Base-by-base conservation (phyloP, 2,797 vertebrate species). In the Lophotriccus pileatus region DNA sequence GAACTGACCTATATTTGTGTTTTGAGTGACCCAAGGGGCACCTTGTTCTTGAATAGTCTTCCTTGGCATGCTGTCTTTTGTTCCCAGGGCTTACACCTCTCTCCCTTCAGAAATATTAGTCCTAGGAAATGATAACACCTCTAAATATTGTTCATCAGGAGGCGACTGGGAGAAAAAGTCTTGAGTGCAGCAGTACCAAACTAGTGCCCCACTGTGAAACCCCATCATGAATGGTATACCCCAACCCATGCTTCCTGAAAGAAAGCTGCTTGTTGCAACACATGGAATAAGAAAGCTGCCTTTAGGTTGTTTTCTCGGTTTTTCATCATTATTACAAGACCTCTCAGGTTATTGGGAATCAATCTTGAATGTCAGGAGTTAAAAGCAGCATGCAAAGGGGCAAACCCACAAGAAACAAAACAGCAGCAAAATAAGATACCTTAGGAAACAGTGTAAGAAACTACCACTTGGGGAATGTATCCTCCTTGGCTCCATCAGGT, bases 181-280 rank as follows among this genome's bases (percentile, higher is more conserved):
- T 75, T 39, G 49, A 89, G 53, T 28, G 46, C 24, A 91, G 24
- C 46, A 34, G 12, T 2, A 67, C 13, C 32, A 77, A 85, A 67
- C 32, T 13, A 30, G 30, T 15, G 25, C 9, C 23, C 28, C n/a
- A 20, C 1, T 0, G 0, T 23, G 28, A 80, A 74, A 58, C 17
- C 12, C 22, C n/a, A 21, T 12, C 70, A 27, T 2, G 6, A 81
- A 73, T 3, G 3, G 12, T 2, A 14, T 11, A 56, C 7, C 46
- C 73, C 43, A 32, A 36, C 53, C 67, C 32, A 24, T 3, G 22
- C 12, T 0, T 1, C 14, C 76, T 62, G n/a, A 72, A 82, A 89
- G n/a, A 64, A 83, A 86, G 47, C 59, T 59, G 59, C 18, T 83
- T 39, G 15, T 12, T 52, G 63, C 59, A 84, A 59, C 21, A 1